Conservation (phyloP, 2,113 vertebrate genomes). For the Callorhinus ursinus region DNA sequence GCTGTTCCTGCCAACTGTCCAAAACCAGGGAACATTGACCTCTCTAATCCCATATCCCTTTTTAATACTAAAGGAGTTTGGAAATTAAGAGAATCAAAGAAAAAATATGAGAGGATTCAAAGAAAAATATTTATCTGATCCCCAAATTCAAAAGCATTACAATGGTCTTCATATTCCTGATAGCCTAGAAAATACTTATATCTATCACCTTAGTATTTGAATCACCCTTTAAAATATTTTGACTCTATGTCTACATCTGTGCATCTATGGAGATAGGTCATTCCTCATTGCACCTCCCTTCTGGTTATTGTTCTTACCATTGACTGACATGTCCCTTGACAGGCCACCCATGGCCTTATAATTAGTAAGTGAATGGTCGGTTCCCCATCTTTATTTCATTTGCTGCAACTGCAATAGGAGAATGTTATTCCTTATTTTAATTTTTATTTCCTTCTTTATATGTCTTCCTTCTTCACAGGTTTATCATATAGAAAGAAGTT, state of each 20-base stretch:
- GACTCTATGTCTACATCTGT: rapidly evolving
- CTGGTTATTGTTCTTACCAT: background rate
- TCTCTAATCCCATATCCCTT: background rate
- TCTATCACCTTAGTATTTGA: background rate
- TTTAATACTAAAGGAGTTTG: background rate
- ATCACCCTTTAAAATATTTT: background rate
- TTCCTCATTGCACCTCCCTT: background rate
- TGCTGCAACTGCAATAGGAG: background rate
- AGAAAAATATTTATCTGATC: background rate
- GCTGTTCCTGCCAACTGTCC: background rate
- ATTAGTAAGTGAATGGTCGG: background rate
- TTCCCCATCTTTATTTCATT: background rate
- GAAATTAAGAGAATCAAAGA: background rate
- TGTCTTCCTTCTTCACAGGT: background rate
- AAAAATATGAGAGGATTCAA: background rate
- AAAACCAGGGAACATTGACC: background rate
- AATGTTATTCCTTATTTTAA: background rate
- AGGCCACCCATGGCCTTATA: background rate
- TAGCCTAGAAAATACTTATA: background rate
- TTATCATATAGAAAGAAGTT: background rate
- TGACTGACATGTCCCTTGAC: background rate
- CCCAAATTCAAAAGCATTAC: background rate
- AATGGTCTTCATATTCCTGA: background rate
- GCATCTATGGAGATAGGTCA: background rate
- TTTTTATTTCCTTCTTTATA: background rate